Conservation (phyloP, 2,797 vertebrate species). For the Phalloptychus januarius region DNA sequence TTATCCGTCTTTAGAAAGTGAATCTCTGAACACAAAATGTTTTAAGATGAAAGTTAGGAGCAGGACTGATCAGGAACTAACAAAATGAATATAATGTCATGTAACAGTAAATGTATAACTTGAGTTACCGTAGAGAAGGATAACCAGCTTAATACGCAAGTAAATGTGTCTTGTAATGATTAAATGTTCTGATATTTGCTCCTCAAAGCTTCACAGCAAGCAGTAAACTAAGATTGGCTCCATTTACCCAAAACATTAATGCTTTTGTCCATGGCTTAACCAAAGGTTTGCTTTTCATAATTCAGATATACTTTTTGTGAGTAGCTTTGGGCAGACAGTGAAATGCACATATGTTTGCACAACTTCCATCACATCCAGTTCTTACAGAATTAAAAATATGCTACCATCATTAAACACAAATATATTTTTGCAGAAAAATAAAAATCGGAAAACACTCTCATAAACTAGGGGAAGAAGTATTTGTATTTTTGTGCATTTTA, state of each 20-base stretch:
- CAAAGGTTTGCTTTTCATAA: not conserved
- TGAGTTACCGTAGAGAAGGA: not conserved
- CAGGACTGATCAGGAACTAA: constrained; percentile 12
- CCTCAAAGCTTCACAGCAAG: not conserved
- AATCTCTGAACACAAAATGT: not conserved
- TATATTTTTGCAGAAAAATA: not conserved
- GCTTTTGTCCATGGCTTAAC: not conserved
- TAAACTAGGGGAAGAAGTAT: not conserved
- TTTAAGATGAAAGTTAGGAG: constrained; percentile 14
- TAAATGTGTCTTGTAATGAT: not conserved
- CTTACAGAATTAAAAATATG: not conserved
- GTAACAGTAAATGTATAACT: constrained; percentile 14
- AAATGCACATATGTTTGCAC: not conserved
- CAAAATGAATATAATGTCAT: not conserved
- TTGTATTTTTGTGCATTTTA: not conserved
- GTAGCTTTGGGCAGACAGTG: not conserved
- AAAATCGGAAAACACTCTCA: not conserved
- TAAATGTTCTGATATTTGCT: not conserved
- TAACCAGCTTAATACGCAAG: not conserved
- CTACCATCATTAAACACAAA: not conserved
- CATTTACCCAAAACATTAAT: not conserved
- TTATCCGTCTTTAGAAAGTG: not conserved
- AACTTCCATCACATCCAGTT: not conserved
- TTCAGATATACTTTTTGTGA: not conserved
- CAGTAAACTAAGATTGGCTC: not conserved